phyloP scores from a whole-genome alignment of 2,888 invertebrate genomes.

The Dilophus febrilis region DNA sequence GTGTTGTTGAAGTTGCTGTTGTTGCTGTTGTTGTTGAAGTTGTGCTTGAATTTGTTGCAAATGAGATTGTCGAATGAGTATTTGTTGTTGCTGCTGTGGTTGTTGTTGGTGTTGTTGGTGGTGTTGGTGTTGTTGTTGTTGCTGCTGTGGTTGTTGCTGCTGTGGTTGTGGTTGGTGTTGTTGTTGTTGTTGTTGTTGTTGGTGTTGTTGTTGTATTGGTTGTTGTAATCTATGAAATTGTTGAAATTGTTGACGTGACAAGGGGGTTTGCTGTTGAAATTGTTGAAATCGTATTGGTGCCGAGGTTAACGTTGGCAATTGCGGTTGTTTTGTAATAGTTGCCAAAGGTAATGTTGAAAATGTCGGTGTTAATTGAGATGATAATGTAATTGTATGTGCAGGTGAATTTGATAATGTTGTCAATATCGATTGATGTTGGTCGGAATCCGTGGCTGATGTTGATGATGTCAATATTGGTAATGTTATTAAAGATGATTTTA shows the following conservation, averaged over 20 bases:
- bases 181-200: not conserved
- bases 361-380: not conserved
- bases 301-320: not conserved
- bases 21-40: not conserved
- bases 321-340: not conserved
- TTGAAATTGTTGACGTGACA: not conserved
- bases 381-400: not conserved
- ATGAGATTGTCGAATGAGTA: not conserved
- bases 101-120: not conserved
- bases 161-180: not conserved
- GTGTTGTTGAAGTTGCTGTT: not conserved
- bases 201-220: not conserved
- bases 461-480: not conserved
- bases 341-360: not conserved
- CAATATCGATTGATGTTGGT: not conserved
- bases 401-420: not conserved
- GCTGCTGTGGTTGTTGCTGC: not conserved
- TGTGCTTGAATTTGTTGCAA: not conserved
- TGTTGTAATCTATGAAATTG: not conserved
- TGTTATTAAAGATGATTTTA: not conserved
- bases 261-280: not conserved
- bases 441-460: not conserved
- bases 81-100: not conserved
- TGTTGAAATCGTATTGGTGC: not conserved
- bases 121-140: not conserved